Conservation (phyloP, 2,113 vertebrate genomes). For the Sigmodon hispidus region DNA sequence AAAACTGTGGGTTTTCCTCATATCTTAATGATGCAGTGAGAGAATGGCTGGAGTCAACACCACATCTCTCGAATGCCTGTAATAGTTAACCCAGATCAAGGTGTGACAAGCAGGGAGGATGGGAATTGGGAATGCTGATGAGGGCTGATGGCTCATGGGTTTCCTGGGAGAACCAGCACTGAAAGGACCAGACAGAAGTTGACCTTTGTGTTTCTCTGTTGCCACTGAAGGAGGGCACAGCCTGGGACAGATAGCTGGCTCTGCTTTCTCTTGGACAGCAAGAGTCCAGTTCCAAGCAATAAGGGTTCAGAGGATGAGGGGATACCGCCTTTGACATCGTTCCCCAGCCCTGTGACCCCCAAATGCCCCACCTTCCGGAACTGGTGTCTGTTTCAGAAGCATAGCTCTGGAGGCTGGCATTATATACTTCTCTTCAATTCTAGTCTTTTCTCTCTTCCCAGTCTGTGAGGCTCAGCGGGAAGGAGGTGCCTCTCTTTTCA, state of each 20-base stretch:
- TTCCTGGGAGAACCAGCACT: constrained; percentile 47
- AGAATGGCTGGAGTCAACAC: not conserved
- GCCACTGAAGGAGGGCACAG: not conserved
- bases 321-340: not conserved
- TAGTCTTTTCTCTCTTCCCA: not conserved
- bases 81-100: not conserved
- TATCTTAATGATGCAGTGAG: not conserved
- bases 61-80: not conserved
- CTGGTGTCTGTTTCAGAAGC: not conserved
- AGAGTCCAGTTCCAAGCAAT: not conserved
- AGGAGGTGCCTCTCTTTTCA: not conserved
- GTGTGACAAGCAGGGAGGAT: not conserved
- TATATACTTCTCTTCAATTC: not conserved
- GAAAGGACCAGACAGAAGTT: not conserved
- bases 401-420: not conserved
- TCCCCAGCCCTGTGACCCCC: not conserved
- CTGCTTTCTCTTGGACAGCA: not conserved
- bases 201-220: not conserved
- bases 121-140: not conserved
- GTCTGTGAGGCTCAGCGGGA: not conserved
- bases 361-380: not conserved
- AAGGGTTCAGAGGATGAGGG: not conserved
- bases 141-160: not conserved
- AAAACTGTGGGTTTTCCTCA: constrained; percentile 20
- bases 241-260: not conserved